Evolutionary conservation across 2,888 invertebrate species (phyloP).

Genomic region (Disparrhopalites patrizii): DNA sequence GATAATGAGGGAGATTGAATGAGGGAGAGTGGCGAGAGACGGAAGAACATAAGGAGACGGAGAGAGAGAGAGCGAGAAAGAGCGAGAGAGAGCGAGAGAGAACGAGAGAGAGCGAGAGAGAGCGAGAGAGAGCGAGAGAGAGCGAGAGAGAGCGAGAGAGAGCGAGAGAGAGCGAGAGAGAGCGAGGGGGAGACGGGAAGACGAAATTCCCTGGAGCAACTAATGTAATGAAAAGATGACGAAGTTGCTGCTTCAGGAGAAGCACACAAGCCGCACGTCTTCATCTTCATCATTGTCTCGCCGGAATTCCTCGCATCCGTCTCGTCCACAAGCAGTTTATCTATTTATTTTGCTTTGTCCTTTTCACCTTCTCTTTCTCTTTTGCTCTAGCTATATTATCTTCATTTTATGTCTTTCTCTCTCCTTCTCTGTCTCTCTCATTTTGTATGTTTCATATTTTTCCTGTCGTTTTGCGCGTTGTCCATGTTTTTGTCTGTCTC

Average conservation of each 20-base stretch:
- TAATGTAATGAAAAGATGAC: constrained; percentile 23
- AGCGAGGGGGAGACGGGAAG: too few relatives aligned
- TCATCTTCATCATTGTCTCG: constrained; percentile 20
- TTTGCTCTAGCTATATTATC: neutral
- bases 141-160: too few relatives aligned
- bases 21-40: neutral
- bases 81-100: too few relatives aligned
- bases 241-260: constrained; percentile 4
- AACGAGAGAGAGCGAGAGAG: too few relatives aligned
- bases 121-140: too few relatives aligned
- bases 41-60: too few relatives aligned
- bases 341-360: neutral
- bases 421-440: neutral
- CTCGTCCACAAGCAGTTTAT: neutral
- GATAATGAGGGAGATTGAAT: neutral
- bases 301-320: constrained; percentile 18
- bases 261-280: constrained; percentile 10
- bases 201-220: constrained; percentile 15
- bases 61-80: too few relatives aligned
- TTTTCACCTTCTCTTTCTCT: neutral
- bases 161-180: too few relatives aligned
- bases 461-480: too few relatives aligned
- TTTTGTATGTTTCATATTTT: neutral
- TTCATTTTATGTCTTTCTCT: neutral
- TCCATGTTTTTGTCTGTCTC: neutral